Evolutionary conservation across 2,113 vertebrate genomes (phyloP).

Genomic region (Polypterus senegalus): DNA sequence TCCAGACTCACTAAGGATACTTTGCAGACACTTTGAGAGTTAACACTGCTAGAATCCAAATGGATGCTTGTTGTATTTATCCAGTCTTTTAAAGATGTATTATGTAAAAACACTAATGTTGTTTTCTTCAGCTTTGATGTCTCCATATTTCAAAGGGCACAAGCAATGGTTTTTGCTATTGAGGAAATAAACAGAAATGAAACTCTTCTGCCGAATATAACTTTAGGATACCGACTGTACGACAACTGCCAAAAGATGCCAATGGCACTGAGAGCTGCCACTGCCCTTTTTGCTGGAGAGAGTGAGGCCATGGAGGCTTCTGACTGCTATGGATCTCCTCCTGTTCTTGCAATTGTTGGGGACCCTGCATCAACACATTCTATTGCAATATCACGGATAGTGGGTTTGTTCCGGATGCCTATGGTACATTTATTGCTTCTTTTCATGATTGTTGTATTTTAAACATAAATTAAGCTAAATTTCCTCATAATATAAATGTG

Average conservation of each 20-base stretch:
- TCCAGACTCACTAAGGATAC: no score
- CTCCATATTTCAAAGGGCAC: not conserved
- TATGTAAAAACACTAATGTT: not conserved
- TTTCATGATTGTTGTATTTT: not conserved
- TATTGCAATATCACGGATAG: constrained; percentile 3
- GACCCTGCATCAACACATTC: constrained; percentile 11
- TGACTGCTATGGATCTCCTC: not conserved
- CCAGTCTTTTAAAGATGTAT: no score
- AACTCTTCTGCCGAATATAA: constrained; percentile 6
- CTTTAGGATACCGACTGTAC: constrained; percentile 5
- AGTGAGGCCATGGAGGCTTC: not conserved
- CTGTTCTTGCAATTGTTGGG: constrained; percentile 3
- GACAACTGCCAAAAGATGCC: not conserved
- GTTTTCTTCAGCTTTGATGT: not conserved
- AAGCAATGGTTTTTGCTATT: constrained; percentile 10
- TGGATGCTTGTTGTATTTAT: no score
- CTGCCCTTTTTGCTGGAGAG: not conserved
- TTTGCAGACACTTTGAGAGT: no score
- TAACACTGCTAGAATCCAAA: no score
- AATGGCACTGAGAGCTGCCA: not conserved
- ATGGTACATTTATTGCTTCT: constrained; percentile 1
- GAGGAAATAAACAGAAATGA: constrained; percentile 8
- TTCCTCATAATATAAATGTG: not conserved
- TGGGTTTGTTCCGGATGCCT: constrained; percentile 5
- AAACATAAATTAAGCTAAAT: not conserved